Evolutionary conservation across 2,888 invertebrate genomes (phyloP), one percentile per base, ranked within the genome.

Genomic region (Mystacides longicornis): DNA sequence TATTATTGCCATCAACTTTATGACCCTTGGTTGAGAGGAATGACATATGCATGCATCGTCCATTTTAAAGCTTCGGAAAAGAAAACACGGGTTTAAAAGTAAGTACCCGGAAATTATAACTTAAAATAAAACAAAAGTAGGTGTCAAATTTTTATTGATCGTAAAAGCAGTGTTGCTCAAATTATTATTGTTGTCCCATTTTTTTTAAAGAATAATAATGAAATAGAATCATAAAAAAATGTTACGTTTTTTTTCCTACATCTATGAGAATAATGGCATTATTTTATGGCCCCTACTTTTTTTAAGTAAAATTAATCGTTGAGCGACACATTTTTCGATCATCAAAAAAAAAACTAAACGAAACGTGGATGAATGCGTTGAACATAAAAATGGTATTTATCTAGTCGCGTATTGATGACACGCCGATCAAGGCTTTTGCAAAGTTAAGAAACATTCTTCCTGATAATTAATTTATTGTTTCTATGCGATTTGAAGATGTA

Each of bases 141-240:
- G 37, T 37, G 37, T 37, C 14, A 14, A 14, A 3, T 37, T n/a
- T 37, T 37, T 37, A 37, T 37, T 37, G 37, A 37, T 37, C 37
- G 14, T 37, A 37, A 37, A 37, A 7, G 37, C 37, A n/a, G 14
- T 37, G 37, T 37, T 37, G n/a, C 37, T 37, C 16, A 37, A 37
- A 37, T 37, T 37, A 37, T 37, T 37, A 37, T 37, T 37, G 16
- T 37, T 37, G 37, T 37, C 37, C n/a, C 37, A 14, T 37, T 37
- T 37, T 37, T 37, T 37, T 16, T 7, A 37, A 37, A 37, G 14
- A 37, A 37, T 37, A 37, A 37, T 37, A n/a, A n/a, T n/a, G n/a
- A n/a, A n/a, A n/a, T n/a, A n/a, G n/a, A n/a, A 37, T 37, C 37
- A 16, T 37, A 37, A 37, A 37, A n/a, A 27, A 37, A 37, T 37